Conservation (phyloP, 2,888 invertebrate genomes). For the Fissipunctia ypsillon region DNA sequence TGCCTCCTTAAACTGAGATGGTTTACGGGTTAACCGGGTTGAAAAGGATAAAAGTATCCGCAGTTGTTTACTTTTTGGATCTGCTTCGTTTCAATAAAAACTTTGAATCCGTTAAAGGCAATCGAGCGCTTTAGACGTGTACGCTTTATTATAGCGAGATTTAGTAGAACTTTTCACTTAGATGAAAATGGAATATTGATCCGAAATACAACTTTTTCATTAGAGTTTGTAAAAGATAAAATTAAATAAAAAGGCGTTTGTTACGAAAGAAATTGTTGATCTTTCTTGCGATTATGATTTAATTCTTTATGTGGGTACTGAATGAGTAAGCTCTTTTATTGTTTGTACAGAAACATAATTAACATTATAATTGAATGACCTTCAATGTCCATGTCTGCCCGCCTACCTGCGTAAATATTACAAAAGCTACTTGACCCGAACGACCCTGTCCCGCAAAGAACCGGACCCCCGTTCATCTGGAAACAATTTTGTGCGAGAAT, state of each 20-base stretch:
- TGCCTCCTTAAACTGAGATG: slow-evolving; percentile 91
- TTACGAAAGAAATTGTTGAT: slow-evolving; percentile 32
- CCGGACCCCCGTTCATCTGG: slow-evolving; percentile 68
- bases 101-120: slow-evolving; percentile 83
- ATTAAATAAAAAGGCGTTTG: slow-evolving; percentile 41
- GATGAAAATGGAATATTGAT: slow-evolving; percentile 70
- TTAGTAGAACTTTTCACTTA: slow-evolving; percentile 66
- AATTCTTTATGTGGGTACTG: not conserved
- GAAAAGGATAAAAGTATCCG: slow-evolving; percentile 88
- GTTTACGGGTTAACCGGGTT: slow-evolving; percentile 90
- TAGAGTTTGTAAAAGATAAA: slow-evolving; percentile 52
- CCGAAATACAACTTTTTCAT: slow-evolving; percentile 59
- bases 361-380: slow-evolving; percentile 49
- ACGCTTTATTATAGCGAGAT: slow-evolving; percentile 72
- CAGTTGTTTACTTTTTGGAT: slow-evolving; percentile 88
- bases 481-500: slow-evolving; percentile 81
- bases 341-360: slow-evolving; percentile 29
- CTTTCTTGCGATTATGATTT: slow-evolving; percentile 23
- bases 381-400: slow-evolving; percentile 28
- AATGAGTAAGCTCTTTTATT: not conserved
- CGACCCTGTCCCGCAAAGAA: slow-evolving; percentile 55
- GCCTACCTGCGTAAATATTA: slow-evolving; percentile 57
- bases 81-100: slow-evolving; percentile 84
- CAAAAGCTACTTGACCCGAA: slow-evolving; percentile 68
- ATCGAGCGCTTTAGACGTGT: slow-evolving; percentile 76